These are phyloP conservation scores for Falco rusticolus DNA, from an alignment of 2,797 vertebrate species.

Conservation along the genomic window DNA sequence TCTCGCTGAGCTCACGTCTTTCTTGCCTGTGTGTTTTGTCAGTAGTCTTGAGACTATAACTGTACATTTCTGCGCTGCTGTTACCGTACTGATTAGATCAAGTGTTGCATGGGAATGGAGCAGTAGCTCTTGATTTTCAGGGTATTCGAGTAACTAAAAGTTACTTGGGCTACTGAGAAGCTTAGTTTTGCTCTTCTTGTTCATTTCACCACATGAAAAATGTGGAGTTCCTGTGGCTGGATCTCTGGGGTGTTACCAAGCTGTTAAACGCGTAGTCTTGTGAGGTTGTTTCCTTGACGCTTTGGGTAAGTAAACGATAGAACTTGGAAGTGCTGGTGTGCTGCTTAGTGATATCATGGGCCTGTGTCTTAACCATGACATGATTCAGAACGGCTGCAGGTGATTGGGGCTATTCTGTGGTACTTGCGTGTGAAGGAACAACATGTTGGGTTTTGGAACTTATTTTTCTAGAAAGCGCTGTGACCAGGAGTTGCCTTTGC, in stretches of 20 bases:
- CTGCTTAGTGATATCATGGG: neutral
- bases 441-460: neutral
- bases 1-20: neutral
- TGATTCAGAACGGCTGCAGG: neutral
- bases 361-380: neutral
- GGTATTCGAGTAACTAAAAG: neutral
- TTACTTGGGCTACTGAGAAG: neutral
- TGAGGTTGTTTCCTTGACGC: neutral
- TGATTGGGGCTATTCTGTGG: neutral
- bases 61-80: neutral
- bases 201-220: neutral
- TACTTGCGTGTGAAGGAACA: neutral
- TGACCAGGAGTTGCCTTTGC: neutral
- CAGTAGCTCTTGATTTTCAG: neutral
- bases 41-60: neutral
- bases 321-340: neutral
- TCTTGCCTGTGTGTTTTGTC: neutral
- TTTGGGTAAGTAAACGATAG: neutral
- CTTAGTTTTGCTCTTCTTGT: neutral
- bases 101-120: neutral
- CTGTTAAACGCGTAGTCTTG: neutral
- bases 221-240: neutral
- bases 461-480: neutral
- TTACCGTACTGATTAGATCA: neutral
- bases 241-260: neutral